phyloP scores from a whole-genome alignment of 1,140 invertebrate genomes.

The Antheraea pernyi region DNA sequence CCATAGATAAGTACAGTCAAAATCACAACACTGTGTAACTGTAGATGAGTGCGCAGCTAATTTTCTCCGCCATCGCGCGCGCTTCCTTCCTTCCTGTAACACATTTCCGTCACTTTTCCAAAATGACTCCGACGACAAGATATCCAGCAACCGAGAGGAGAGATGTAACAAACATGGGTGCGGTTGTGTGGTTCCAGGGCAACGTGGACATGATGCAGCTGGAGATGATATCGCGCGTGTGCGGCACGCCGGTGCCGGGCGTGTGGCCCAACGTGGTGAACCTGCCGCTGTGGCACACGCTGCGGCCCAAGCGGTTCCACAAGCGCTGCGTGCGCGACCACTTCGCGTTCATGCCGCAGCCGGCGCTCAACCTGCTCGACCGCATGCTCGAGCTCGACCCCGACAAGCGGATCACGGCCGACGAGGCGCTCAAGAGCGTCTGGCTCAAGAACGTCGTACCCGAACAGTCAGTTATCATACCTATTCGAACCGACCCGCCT shows the following conservation, averaged over 20 bases:
- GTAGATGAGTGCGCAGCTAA: too few species aligned
- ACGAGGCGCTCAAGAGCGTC: slow-evolving; percentile 94
- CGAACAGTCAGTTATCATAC: slow-evolving; percentile 86
- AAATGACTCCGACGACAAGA: too few species aligned
- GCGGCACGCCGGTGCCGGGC: slow-evolving; percentile 97
- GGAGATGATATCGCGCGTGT: slow-evolving; percentile 96
- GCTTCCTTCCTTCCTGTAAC: too few species aligned
- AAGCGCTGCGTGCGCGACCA: slow-evolving; percentile 94
- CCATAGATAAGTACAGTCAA: too few species aligned
- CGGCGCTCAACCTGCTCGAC: slow-evolving; percentile 96
- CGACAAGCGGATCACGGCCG: slow-evolving; percentile 94
- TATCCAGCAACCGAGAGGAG: too few species aligned
- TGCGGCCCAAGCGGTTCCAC: slow-evolving; percentile 96
- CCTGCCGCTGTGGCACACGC: slow-evolving; percentile 93
- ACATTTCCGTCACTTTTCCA: too few species aligned
- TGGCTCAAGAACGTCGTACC: slow-evolving; percentile 97
- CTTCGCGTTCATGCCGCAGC: slow-evolving; percentile 93
- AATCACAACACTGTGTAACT: too few species aligned
- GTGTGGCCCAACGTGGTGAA: slow-evolving; percentile 99
- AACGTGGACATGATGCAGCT: slow-evolving; percentile 96
- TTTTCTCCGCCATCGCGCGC: too few species aligned
- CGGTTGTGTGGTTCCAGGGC: slow-evolving; percentile 79
- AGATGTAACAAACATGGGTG: too few species aligned
- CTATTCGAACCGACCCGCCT: too few species aligned
- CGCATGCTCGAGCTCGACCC: slow-evolving; percentile 98